A percentile compares a stretch with the other conserved stretches of the same genome.
Evolutionary conservation across 2,888 invertebrate species (phyloP).

Genomic region (Drosophila emarginata): DNA sequence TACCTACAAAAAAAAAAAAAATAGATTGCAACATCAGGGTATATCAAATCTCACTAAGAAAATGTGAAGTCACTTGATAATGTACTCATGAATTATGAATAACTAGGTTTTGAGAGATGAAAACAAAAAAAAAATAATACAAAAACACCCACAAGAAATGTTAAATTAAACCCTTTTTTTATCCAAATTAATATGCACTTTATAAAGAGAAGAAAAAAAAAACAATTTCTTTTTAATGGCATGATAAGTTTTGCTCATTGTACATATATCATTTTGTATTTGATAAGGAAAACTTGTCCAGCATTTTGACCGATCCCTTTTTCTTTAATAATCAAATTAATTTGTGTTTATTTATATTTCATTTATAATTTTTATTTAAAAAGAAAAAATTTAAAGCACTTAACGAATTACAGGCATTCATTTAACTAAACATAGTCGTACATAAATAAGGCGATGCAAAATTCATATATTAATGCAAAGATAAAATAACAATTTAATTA

Average conservation of each 20-base stretch:
- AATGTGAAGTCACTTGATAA: conserved; percentile 19
- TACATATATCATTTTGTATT: conserved; percentile 73
- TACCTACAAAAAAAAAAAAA: conserved; percentile 10
- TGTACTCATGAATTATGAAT: conserved; percentile 45
- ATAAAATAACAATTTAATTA: conserved; percentile 14
- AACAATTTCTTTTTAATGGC: conserved; percentile 46
- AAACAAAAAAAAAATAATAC: conserved; percentile 27
- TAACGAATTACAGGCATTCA: conserved; percentile 24
- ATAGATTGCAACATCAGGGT: conserved; percentile 47
- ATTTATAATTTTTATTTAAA: conserved; percentile 31
- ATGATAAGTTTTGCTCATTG: conserved; percentile 62
- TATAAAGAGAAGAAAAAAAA: conserved; percentile 23
- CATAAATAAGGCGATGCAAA: conserved; percentile 1
- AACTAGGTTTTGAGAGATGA: conserved; percentile 25
- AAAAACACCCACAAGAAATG: conserved; percentile 27
- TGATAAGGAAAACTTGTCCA: conserved; percentile 42
- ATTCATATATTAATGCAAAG: conserved; percentile 14
- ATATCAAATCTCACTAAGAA: conserved; percentile 40
- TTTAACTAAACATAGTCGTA: conserved; percentile 14
- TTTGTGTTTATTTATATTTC: conserved; percentile 14
- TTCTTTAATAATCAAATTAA: not conserved
- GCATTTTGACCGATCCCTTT: conserved; percentile 18
- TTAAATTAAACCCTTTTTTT: conserved; percentile 41
- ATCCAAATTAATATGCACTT: conserved; percentile 54
- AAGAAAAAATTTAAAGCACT: conserved; percentile 24